These are phyloP conservation scores for Diploptera punctata DNA, from an alignment of 2,888 invertebrate species.

Conservation along the genomic window DNA sequence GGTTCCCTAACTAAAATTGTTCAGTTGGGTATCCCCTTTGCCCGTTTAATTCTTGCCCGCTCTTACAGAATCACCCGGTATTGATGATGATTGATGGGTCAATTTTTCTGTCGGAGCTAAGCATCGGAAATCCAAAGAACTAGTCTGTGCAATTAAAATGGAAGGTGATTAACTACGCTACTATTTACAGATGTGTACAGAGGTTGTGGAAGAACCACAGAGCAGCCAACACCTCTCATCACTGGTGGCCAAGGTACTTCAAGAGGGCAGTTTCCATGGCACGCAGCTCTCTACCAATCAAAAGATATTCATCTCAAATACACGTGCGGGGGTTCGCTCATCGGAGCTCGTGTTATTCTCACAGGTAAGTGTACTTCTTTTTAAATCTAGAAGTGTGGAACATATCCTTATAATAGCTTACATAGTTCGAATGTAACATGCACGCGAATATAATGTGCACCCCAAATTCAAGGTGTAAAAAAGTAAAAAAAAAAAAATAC, in stretches of 20 bases:
- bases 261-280: conserved; percentile 73
- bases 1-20: no score
- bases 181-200: background rate
- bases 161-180: no score
- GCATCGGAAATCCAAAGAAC: no score
- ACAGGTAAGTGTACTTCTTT: conserved; percentile 55
- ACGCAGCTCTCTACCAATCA: conserved; percentile 67
- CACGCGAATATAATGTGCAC: background rate
- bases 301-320: conserved; percentile 58
- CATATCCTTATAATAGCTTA: background rate
- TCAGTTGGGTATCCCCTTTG: no score
- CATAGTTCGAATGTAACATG: background rate
- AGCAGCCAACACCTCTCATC: conserved; percentile 62
- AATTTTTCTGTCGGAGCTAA: no score
- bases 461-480: no score
- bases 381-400: no score
- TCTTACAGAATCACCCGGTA: no score
- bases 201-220: conserved; percentile 60
- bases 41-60: no score
- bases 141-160: no score
- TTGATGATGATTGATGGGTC: no score
- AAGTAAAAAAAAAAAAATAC: no score
- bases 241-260: conserved; percentile 64
- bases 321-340: conserved; percentile 69
- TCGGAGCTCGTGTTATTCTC: conserved; percentile 62